Evolutionary conservation across 2,113 vertebrate genomes (phyloP), one percentile per base, ranked within the genome.

Genomic region (Mus spicilegus): DNA sequence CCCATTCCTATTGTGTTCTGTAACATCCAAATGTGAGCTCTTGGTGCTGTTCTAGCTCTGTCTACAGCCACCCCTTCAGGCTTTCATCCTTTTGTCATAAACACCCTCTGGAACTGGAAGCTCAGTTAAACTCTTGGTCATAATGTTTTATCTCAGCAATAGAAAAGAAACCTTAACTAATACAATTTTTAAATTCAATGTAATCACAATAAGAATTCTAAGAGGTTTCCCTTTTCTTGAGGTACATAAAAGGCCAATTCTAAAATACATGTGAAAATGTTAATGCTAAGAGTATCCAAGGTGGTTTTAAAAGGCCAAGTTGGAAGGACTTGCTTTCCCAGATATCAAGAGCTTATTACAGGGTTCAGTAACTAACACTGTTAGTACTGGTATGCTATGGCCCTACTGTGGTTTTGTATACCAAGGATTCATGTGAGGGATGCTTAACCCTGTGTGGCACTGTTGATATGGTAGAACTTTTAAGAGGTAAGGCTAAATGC

Each of bases 251-350:
- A 85, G 46, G 51, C 30, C 72, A 33, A 89, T 89, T 94, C 46
- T 86, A 87, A 92, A 90, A 85, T 69, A 93, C 4, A 80, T 8
- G 58, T 28, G 39, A n/a, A 91, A 93, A 93, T 87, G 22, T 30
- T 75, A 95, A 91, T 19, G n/a, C n/a, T 17, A 58, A 96, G 76
- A 92, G 78, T 73, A 76, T 93, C 22, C 28, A 91, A 93, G 14
- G 80, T 88, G 81, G 9, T 85, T 94, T 93, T 75, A 89, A 93
- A 95, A 36, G 28, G 90, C 89, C 61, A 93, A 92, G 49, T 11
- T 82, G 5, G 26, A 96, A 77, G 67, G 33, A 75, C 36, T 76
- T 93, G 36, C 19, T 94, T 96, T 91, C 82, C 11, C 63, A 95
- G 24, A 58, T 89, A 94, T 56, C 39, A 89, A 95, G 33, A 91